Evolutionary conservation across 2,888 invertebrate genomes (phyloP).

Genomic region (Actias luna): DNA sequence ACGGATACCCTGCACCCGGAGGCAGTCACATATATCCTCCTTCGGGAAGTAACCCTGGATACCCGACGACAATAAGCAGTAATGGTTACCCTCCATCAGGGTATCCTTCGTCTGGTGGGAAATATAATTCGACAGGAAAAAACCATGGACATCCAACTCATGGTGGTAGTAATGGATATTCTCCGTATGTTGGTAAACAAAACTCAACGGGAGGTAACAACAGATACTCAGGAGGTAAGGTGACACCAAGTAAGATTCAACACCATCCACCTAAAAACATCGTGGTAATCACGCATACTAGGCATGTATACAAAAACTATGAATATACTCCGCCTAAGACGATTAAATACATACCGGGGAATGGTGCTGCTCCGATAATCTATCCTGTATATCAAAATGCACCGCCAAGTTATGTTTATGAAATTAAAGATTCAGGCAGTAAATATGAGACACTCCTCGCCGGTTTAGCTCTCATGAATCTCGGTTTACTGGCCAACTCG

Average conservation of each 20-base stretch:
- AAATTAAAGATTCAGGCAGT: constrained; percentile 69
- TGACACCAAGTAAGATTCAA: constrained; percentile 26
- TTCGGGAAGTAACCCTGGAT: constrained; percentile 21
- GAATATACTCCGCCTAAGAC: constrained; percentile 66
- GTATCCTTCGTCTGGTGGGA: constrained; percentile 21
- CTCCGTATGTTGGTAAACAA: not conserved
- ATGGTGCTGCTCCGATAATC: constrained; percentile 47
- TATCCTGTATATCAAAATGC: constrained; percentile 66
- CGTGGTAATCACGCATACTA: constrained; percentile 41
- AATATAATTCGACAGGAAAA: not conserved
- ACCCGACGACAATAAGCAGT: not conserved
- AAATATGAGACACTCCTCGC: constrained; percentile 68
- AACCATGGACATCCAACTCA: not conserved
- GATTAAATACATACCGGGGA: constrained; percentile 55
- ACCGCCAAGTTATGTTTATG: constrained; percentile 68
- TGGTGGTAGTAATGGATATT: not conserved
- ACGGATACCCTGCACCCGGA: constrained; percentile 20
- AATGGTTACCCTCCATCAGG: constrained; percentile 20
- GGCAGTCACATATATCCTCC: constrained; percentile 34
- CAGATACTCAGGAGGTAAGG: not conserved
- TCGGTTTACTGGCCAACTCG: constrained; percentile 60
- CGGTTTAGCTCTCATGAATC: constrained; percentile 66
- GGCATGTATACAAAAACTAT: constrained; percentile 55
- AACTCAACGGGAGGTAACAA: constrained; percentile 21
- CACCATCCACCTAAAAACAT: constrained; percentile 39